Evolutionary conservation across 2,888 invertebrate species (phyloP).

Genomic region (Ferrisia virgata): DNA sequence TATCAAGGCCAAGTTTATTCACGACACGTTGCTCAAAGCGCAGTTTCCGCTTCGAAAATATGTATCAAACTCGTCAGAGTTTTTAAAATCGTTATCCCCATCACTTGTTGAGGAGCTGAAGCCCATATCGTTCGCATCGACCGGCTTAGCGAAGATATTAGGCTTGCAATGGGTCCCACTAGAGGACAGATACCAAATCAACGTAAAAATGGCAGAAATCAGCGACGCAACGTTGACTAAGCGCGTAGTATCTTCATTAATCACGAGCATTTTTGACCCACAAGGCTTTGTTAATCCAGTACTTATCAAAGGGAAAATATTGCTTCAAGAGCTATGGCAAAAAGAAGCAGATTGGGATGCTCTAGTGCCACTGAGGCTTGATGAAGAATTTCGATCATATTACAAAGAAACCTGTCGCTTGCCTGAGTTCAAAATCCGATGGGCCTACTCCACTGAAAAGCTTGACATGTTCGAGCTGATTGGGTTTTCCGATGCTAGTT

Average conservation of each 20-base stretch:
- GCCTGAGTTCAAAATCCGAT: background rate
- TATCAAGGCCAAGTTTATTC: background rate
- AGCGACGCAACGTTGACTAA: background rate
- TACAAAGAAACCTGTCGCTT: background rate
- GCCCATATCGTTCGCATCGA: constrained; percentile 26
- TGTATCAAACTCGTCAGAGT: constrained; percentile 47
- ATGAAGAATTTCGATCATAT: background rate
- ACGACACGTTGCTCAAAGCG: background rate
- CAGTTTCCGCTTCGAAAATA: constrained; percentile 50
- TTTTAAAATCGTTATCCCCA: background rate
- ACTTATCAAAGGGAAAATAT: constrained; percentile 36
- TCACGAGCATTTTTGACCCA: constrained; percentile 38
- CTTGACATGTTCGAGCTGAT: background rate
- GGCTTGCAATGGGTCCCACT: constrained; percentile 38
- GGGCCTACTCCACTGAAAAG: background rate
- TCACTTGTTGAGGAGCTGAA: background rate
- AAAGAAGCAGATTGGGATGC: constrained; percentile 36
- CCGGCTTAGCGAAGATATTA: constrained; percentile 21
- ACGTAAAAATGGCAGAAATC: background rate
- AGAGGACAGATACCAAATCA: background rate
- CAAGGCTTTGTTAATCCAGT: constrained; percentile 35
- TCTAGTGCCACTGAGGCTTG: constrained; percentile 7
- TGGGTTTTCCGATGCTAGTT: constrained; percentile 34
- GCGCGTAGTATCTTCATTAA: background rate
- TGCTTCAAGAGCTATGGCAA: constrained; percentile 39